These are phyloP conservation scores for Emesis furor DNA, from an alignment of 2,888 invertebrate species.

Conservation along the genomic window DNA sequence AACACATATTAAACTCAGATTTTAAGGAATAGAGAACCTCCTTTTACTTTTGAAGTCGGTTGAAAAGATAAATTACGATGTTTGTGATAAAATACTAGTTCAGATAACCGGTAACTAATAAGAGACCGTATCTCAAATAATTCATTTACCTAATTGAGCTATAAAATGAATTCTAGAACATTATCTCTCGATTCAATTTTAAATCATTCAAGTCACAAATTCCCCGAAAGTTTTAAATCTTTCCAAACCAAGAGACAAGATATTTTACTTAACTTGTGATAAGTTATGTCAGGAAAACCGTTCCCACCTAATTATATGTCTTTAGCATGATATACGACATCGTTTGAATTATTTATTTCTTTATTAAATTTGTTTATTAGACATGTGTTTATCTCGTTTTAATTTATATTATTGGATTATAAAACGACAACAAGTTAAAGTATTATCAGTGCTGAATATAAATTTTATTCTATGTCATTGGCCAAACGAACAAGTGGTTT, in stretches of 20 bases:
- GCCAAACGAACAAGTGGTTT: no score
- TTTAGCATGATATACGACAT: background rate
- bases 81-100: background rate
- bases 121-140: background rate
- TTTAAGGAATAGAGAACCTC: no score
- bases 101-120: background rate
- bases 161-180: conserved; percentile 56
- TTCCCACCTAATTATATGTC: conserved; percentile 69
- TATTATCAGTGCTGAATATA: no score
- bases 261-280: conserved; percentile 80
- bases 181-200: conserved; percentile 79
- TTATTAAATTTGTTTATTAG: background rate
- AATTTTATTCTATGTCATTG: no score
- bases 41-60: no score
- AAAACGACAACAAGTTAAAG: background rate
- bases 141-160: conserved; percentile 39
- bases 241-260: conserved; percentile 82
- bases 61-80: no score
- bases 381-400: background rate
- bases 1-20: no score
- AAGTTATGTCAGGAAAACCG: conserved; percentile 75
- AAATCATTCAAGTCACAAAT: conserved; percentile 85
- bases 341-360: background rate
- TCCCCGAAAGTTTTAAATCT: conserved; percentile 83
- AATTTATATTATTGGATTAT: background rate